These are phyloP conservation scores for Bos taurus DNA, from an alignment of 2,113 vertebrate species.

Conservation along the genomic window DNA sequence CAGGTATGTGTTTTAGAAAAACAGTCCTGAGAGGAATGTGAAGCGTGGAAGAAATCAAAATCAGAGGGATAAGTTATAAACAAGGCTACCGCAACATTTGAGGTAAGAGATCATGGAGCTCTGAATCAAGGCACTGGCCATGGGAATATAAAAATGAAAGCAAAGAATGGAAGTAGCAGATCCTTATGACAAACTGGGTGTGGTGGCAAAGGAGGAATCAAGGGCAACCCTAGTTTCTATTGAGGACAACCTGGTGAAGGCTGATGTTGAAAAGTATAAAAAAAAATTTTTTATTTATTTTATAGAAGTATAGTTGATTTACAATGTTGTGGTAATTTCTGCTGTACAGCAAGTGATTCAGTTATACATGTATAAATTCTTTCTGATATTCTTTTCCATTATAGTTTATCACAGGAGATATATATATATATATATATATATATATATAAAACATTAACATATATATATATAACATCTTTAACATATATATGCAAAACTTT, in stretches of 20 bases:
- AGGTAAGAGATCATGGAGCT: background rate
- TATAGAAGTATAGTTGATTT: background rate
- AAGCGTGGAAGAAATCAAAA: background rate
- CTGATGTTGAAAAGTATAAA: background rate
- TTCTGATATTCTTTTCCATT: background rate
- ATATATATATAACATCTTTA: background rate
- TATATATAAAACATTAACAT: background rate
- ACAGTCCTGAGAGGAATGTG: background rate
- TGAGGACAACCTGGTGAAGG: background rate
- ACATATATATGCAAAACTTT: background rate
- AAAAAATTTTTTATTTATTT: background rate
- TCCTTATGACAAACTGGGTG: background rate
- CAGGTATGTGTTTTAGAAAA: conserved; percentile 10
- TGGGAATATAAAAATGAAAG: background rate
- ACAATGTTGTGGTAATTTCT: background rate
- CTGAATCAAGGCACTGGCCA: background rate
- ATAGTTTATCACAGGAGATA: background rate
- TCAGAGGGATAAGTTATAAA: background rate
- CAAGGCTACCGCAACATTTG: background rate
- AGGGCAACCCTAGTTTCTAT: background rate
- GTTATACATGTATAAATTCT: background rate
- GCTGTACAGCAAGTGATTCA: background rate
- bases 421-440: background rate
- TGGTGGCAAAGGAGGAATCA: background rate
- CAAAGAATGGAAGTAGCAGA: background rate